These are phyloP conservation scores for Oplegnathus fasciatus DNA, from an alignment of 2,113 vertebrate genomes.

Conservation along the genomic window DNA sequence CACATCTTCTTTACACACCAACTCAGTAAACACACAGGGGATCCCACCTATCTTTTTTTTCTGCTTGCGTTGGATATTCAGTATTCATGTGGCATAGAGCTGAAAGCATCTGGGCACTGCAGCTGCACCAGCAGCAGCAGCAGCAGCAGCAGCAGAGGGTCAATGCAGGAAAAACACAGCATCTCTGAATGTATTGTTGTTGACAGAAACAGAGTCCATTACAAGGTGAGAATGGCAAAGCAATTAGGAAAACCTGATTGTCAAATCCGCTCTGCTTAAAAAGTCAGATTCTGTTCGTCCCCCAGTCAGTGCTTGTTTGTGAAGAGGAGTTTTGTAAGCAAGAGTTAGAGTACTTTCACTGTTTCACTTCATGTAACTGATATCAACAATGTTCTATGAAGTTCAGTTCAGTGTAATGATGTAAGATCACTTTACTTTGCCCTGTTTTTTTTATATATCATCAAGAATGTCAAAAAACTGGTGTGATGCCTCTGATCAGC, in stretches of 20 bases:
- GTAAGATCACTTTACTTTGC: conserved; percentile 48
- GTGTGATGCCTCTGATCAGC: conserved; percentile 53
- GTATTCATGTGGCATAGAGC: conserved; percentile 59
- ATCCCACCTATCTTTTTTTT: conserved; percentile 16
- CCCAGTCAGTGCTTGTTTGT: conserved; percentile 24
- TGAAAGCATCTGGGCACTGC: conserved; percentile 54
- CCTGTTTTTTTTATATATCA: conserved; percentile 16
- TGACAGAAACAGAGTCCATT: conserved; percentile 33
- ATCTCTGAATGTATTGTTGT: conserved; percentile 17
- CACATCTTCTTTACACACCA: conserved; percentile 14
- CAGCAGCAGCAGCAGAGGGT: conserved; percentile 2
- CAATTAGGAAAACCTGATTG: conserved; percentile 35
- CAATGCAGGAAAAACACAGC: conserved; percentile 7
- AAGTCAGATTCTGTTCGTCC: conserved; percentile 19
- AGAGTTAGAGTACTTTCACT: not conserved
- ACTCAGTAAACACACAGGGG: conserved; percentile 20
- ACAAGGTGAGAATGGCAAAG: conserved; percentile 31
- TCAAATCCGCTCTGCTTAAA: not conserved
- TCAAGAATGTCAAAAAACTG: conserved; percentile 18
- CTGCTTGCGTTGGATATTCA: conserved; percentile 40
- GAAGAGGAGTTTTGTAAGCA: conserved; percentile 13
- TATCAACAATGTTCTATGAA: conserved; percentile 49
- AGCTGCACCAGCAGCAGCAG: conserved; percentile 35
- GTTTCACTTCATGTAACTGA: conserved; percentile 56
- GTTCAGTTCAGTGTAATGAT: conserved; percentile 14